Evolutionary conservation across 30 jellyfish, hydroid and myxozoan genomes (phyloP).

Genomic region (Hydractinia echinata): DNA sequence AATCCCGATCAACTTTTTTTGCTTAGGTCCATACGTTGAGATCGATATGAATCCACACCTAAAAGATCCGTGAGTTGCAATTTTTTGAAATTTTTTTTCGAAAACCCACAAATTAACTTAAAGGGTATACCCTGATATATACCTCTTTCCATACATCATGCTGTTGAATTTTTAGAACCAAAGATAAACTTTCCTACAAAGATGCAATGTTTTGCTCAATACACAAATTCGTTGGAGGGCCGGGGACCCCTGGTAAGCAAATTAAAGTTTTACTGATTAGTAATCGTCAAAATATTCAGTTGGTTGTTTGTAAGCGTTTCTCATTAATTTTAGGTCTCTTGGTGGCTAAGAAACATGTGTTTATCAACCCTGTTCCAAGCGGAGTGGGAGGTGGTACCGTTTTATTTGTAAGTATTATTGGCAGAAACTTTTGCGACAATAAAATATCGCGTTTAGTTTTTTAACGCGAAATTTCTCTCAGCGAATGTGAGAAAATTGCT

Average conservation of each 20-base stretch:
- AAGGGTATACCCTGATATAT: no score
- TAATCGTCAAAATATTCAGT: background rate
- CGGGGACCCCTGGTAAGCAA: slow-evolving; percentile 88
- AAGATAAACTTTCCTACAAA: slow-evolving; percentile 42
- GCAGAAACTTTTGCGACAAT: background rate
- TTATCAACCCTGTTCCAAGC: slow-evolving; percentile 60
- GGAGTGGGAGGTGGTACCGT: slow-evolving; percentile 89
- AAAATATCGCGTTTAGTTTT: background rate
- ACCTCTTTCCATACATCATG: background rate
- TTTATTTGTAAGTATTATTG: slow-evolving; percentile 48
- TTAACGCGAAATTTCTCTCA: no score
- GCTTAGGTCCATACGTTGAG: slow-evolving; percentile 78
- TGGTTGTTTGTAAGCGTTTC: background rate
- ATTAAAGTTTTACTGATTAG: background rate
- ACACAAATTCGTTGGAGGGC: slow-evolving; percentile 90
- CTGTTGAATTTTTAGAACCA: background rate
- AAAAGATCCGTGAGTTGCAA: slow-evolving; percentile 7
- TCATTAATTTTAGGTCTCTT: slow-evolving; percentile 42
- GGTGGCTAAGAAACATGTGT: slow-evolving; percentile 72
- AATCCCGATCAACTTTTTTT: background rate
- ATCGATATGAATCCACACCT: slow-evolving; percentile 72
- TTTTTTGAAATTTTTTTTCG: background rate
- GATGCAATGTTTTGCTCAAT: slow-evolving; percentile 81
- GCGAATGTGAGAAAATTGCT: no score
- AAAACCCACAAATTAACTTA: background rate